Evolutionary conservation across 1,140 invertebrate genomes (phyloP).

Genomic region (Antheraea mylitta): DNA sequence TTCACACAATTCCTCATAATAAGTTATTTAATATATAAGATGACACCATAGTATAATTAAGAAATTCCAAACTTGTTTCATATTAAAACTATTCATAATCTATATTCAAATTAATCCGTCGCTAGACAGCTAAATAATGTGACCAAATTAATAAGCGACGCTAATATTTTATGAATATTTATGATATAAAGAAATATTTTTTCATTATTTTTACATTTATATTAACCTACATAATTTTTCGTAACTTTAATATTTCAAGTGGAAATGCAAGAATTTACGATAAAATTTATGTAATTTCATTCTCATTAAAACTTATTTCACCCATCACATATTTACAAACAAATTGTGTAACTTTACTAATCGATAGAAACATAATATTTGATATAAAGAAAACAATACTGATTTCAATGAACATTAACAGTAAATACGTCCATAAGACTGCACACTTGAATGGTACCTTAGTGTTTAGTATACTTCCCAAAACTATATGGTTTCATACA

Average conservation of each 20-base stretch:
- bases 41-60: not conserved
- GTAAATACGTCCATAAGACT: too few relatives aligned
- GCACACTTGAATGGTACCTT: too few relatives aligned
- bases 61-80: not conserved
- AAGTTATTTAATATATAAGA: not conserved
- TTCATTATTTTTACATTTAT: not conserved
- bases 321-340: not conserved
- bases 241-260: not conserved
- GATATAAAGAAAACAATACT: too few relatives aligned
- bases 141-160: not conserved
- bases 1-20: not conserved
- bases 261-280: not conserved
- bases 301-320: not conserved
- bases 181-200: not conserved
- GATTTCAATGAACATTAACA: too few relatives aligned
- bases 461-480: too few relatives aligned
- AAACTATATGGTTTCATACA: too few relatives aligned
- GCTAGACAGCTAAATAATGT: not conserved
- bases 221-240: not conserved
- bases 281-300: not conserved
- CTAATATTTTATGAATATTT: not conserved
- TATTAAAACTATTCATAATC: not conserved
- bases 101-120: not conserved
- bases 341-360: not conserved
- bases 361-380: too few relatives aligned